Evolutionary conservation across 2,888 invertebrate genomes (phyloP), one percentile per base, ranked within the genome.

Genomic region (Pecten maximus): DNA sequence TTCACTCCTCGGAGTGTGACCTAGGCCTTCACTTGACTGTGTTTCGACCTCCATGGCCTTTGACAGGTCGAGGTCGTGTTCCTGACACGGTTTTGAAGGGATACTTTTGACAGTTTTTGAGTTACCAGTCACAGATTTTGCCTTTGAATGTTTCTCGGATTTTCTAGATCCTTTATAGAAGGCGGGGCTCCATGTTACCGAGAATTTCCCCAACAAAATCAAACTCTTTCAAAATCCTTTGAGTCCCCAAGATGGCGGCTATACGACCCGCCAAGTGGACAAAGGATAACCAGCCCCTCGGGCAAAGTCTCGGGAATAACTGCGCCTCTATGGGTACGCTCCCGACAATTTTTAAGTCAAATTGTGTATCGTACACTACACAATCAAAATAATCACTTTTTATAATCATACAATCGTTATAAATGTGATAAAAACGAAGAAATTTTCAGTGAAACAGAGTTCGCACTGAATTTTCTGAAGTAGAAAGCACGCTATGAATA

Each of bases 271-370:
- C 60, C 60, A 60, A 60, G 2, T 28, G 28, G 60, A 60, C 28
- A n/a, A 60, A 3, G 28, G 16, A 28, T 28, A n/a, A 60, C 60
- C 60, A 60, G 60, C 28, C 60, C 60, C 60, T n/a, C 28, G 60
- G 60, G 60, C 60, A 60, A 28, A 60, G 60, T 60, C 60, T 6
- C 28, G 60, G 6, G 60, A 60, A 60, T 60, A 60, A 60, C 12
- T 60, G 28, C 60, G 60, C 60, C 60, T 60, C 60, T 60, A 60
- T 60, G 60, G 28, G 60, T 60, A 60, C 60, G 60, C 60, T 60
- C 60, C 60, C 60, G 60, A 28, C 10, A 3, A 60, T 3, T n/a
- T 60, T 3, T n/a, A 60, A 0, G 4, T 2, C n/a, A 60, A 60
- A n/a, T 10, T 3, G n/a, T 16, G 10, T n/a, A 6, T 28, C 0